These are phyloP conservation scores for Helleia helle DNA, from an alignment of 2,888 invertebrate species.

Conservation along the genomic window DNA sequence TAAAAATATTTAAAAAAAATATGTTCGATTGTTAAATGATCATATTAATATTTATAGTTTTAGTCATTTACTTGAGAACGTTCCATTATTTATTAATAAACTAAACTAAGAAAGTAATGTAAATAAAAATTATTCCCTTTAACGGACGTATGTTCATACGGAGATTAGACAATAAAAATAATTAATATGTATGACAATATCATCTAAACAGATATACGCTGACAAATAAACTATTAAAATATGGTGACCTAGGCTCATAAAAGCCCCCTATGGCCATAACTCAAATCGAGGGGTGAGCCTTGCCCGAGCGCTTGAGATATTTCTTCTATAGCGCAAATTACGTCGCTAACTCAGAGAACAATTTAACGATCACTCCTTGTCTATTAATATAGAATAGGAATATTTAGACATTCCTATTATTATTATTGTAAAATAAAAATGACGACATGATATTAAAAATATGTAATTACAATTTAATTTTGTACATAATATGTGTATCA, in stretches of 20 bases:
- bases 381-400: slow-evolving; percentile 12
- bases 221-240: slow-evolving; percentile 10
- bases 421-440: too few species aligned
- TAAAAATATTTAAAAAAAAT: too few species aligned
- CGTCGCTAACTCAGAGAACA: slow-evolving; percentile 38
- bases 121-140: too few species aligned
- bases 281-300: slow-evolving; percentile 34
- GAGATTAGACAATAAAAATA: background rate
- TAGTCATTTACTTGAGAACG: too few species aligned
- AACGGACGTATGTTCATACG: too few species aligned
- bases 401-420: background rate
- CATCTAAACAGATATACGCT: slow-evolving; percentile 5
- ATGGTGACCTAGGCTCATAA: slow-evolving; percentile 17
- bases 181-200: slow-evolving; percentile 7
- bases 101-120: too few species aligned
- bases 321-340: slow-evolving; percentile 51
- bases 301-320: slow-evolving; percentile 31
- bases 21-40: too few species aligned
- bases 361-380: slow-evolving; percentile 21
- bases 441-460: too few species aligned
- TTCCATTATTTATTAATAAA: too few species aligned
- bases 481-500: too few species aligned
- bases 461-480: too few species aligned
- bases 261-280: slow-evolving; percentile 31
- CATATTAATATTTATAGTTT: too few species aligned